Base-by-base conservation (phyloP, 2,113 vertebrate genomes). In the Aleadryas rufinucha region DNA sequence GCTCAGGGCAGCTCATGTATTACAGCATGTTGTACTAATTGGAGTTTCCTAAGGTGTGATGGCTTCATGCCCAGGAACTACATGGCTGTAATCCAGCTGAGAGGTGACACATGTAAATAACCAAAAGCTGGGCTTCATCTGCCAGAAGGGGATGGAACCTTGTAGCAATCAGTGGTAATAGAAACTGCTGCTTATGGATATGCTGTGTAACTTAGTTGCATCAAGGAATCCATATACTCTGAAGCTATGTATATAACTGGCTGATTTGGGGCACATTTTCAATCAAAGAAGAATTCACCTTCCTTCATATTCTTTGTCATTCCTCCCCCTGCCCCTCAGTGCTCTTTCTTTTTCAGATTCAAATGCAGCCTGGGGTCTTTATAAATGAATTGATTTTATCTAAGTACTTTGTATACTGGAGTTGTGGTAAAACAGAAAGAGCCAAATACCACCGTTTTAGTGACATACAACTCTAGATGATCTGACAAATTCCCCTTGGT, bases 101-200 rank as follows among this genome's bases (percentile, higher is more conserved):
- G 92, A 91, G 90, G 90, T 94, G 95, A 83, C 95, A 92, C 88
- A 90, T 95, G 95, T 92, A 96, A 96, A 94, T 97, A 96, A 96
- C 79, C 75, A 61, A 95, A 92, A 49, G 4, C 78, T 83, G 90
- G 70, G 79, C 71, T 96, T 96, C 79, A 16, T 90, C 71, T 94
- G 95, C 88, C 88, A 80, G 65, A 18, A 65, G 76, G 70, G 75
- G 79, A 54, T 76, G 78, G 70, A 82, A 41, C 42, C 52, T 78
- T 71, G 77, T 53, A 72, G 79, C 41, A 86, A 53, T 70, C 82
- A 57, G 53, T 68, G 53, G 10, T 39, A 76, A 75, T 2, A 82
- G 82, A 80, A 94, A 39, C 31, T 60, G 27, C 42, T 85, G 16
- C 26, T 80, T 53, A 9, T 37, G 26, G 53, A 15, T 71, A 57